Percentiles rank a stretch among this genome's conserved stretches.
These are phyloP conservation scores for Drosophila busckii DNA, from an alignment of 1,140 invertebrate genomes.

Conservation along the genomic window DNA sequence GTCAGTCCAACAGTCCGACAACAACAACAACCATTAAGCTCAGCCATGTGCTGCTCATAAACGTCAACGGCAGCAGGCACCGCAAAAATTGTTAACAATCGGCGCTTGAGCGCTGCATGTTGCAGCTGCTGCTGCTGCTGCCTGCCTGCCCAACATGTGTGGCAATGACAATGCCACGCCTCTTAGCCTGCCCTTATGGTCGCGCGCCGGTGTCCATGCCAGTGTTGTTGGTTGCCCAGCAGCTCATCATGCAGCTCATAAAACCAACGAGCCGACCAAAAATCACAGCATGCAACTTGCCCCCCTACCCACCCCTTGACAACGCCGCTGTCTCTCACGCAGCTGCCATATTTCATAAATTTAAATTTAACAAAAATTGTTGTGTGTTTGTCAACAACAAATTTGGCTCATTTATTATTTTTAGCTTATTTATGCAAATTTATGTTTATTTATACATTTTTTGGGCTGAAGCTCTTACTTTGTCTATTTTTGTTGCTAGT, in stretches of 20 bases:
- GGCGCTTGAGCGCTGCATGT: constrained; percentile 46
- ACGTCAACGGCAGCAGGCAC: constrained; percentile 69
- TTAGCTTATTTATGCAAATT: no score
- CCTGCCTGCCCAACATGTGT: not conserved
- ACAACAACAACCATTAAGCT: not conserved
- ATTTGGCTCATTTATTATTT: no score
- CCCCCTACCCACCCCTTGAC: no score
- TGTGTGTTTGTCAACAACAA: no score
- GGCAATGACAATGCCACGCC: constrained; percentile 43
- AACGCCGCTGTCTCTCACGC: no score
- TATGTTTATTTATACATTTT: no score
- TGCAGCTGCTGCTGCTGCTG: not conserved
- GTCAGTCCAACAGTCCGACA: constrained; percentile 9
- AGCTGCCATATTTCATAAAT: no score
- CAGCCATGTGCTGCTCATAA: constrained; percentile 48
- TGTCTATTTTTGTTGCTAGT: no score
- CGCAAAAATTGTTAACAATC: constrained; percentile 70
- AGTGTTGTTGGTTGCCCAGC: not conserved
- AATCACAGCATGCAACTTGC: constrained; percentile 49
- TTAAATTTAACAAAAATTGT: no score
- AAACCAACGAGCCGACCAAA: constrained; percentile 61
- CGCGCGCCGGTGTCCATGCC: constrained; percentile 2
- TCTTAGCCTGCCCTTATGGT: constrained; percentile 21
- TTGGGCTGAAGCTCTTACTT: no score
- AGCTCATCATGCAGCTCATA: constrained; percentile 48